Evolutionary conservation across 2,888 invertebrate species (phyloP).

Genomic region (Fragum sueziense): DNA sequence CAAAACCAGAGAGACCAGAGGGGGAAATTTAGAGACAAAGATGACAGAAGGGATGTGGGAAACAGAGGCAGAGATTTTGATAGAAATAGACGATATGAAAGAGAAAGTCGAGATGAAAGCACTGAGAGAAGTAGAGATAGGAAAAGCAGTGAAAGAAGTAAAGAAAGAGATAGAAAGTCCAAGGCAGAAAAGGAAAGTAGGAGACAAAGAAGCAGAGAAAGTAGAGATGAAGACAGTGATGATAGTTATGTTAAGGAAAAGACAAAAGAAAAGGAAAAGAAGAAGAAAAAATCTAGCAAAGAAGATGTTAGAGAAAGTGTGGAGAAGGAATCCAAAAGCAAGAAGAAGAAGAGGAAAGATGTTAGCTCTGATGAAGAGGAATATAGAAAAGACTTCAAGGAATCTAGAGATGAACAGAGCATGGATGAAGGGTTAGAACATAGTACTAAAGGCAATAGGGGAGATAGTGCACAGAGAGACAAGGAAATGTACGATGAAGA

Average conservation of each 20-base stretch:
- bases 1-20: slow-evolving; percentile 22
- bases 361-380: slow-evolving; percentile 20
- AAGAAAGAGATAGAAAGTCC: slow-evolving; percentile 6
- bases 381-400: slow-evolving; percentile 7
- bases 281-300: not conserved
- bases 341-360: slow-evolving; percentile 19
- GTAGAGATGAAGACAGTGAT: slow-evolving; percentile 19
- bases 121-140: slow-evolving; percentile 28
- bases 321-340: slow-evolving; percentile 20
- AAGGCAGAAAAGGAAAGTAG: not conserved
- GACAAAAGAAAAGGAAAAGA: slow-evolving; percentile 13
- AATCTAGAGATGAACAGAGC: not conserved
- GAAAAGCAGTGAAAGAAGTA: not conserved
- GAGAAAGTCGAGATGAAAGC: slow-evolving; percentile 27
- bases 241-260: slow-evolving; percentile 4
- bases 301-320: not conserved
- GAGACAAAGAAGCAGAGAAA: slow-evolving; percentile 17
- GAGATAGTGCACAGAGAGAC: not conserved
- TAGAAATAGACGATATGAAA: slow-evolving; percentile 16
- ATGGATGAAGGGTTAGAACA: not conserved
- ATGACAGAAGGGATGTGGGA: slow-evolving; percentile 10
- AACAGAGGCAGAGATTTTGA: slow-evolving; percentile 32
- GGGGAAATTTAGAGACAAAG: slow-evolving; percentile 15
- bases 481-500: not conserved
- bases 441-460: not conserved